phyloP scores from a whole-genome alignment of 2,797 vertebrate genomes.

The Brotula barbata region DNA sequence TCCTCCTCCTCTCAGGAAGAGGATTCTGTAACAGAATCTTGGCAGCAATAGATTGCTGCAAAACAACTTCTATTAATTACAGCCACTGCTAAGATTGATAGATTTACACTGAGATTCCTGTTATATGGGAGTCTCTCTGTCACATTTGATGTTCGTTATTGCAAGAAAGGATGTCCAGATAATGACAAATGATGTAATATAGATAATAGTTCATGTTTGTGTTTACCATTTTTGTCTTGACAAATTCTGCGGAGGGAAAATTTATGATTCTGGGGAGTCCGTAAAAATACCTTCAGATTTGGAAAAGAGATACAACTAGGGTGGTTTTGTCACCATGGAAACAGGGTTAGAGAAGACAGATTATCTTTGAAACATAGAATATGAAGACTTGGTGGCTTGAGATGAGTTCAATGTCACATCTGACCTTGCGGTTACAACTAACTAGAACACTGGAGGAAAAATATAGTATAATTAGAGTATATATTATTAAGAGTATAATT shows the following conservation, averaged over 20 bases:
- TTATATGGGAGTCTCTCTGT: slow-evolving; percentile 12
- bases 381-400: slow-evolving; percentile 15
- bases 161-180: slow-evolving; percentile 16
- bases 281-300: slow-evolving; percentile 17
- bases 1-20: slow-evolving; percentile 28
- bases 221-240: slow-evolving; percentile 4
- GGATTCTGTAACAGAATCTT: slow-evolving; percentile 42
- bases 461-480: no score
- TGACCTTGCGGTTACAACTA: slow-evolving; percentile 25
- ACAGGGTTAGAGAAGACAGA: slow-evolving; percentile 35
- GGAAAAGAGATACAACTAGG: slow-evolving; percentile 26
- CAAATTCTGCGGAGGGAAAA: slow-evolving; percentile 18
- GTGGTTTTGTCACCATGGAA: slow-evolving; percentile 43
- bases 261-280: slow-evolving; percentile 27
- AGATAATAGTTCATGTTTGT: slow-evolving; percentile 31
- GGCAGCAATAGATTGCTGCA: slow-evolving; percentile 44
- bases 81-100: slow-evolving; percentile 31
- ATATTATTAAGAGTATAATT: background rate
- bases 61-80: slow-evolving; percentile 49
- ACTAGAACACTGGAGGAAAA: slow-evolving; percentile 15
- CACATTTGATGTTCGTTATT: slow-evolving; percentile 24
- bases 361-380: slow-evolving; percentile 35
- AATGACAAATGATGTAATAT: slow-evolving; percentile 19
- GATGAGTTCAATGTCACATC: slow-evolving; percentile 19
- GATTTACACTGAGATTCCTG: slow-evolving; percentile 41